A percentile compares a stretch with the other conserved stretches of the same genome.
These are phyloP conservation scores for Pleuronectes platessa DNA, from an alignment of 2,113 vertebrate species.

Conservation along the genomic window DNA sequence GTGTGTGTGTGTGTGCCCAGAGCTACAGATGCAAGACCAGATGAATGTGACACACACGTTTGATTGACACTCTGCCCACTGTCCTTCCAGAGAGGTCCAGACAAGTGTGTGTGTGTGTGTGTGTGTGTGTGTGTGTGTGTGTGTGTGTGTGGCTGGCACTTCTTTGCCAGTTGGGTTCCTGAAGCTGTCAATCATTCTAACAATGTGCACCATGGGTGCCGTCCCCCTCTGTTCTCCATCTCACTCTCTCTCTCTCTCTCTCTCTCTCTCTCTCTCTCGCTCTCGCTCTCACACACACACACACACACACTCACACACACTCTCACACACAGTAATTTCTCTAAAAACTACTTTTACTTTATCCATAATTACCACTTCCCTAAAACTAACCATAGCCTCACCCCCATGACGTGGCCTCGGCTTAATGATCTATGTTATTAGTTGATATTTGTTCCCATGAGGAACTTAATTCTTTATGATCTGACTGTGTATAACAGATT, in stretches of 20 bases:
- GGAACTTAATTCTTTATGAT: too few relatives aligned
- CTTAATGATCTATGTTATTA: too few relatives aligned
- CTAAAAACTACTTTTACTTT: too few relatives aligned
- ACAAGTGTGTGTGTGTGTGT: conserved; percentile 21
- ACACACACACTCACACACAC: conserved; percentile 20
- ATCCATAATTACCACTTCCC: too few relatives aligned
- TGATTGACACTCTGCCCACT: conserved; percentile 64
- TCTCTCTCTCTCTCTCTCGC: conserved; percentile 1
- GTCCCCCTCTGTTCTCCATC: conserved; percentile 13
- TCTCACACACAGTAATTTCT: neutral
- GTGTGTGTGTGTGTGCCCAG: conserved; percentile 2
- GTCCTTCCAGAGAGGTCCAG: conserved; percentile 20
- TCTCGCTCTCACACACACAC: neutral
- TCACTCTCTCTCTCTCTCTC: neutral
- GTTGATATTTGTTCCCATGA: too few relatives aligned
- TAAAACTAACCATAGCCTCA: too few relatives aligned
- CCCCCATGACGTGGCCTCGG: too few relatives aligned
- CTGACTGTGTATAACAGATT: too few relatives aligned
- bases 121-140: conserved; percentile 26
- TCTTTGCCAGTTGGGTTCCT: conserved; percentile 55
- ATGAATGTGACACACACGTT: conserved; percentile 3
- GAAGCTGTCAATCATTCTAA: conserved; percentile 72
- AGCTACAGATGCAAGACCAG: conserved; percentile 70
- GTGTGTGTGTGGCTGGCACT: conserved; percentile 30
- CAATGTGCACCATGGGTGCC: conserved; percentile 69